phyloP scores from a whole-genome alignment of 1,140 invertebrate genomes.

The Maconellicoccus hirsutus region DNA sequence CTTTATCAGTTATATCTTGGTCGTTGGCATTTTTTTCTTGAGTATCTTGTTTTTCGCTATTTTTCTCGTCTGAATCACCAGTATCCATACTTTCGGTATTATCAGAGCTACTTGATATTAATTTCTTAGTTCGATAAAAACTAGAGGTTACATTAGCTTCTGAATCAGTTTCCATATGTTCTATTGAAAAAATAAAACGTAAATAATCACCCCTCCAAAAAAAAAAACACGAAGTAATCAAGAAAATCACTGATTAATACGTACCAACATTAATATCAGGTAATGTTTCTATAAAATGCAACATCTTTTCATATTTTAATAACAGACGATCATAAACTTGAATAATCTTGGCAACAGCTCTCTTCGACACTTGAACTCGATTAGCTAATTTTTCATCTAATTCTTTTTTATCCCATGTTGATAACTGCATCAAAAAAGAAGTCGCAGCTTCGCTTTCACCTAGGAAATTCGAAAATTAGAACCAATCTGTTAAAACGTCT shows the following conservation, averaged over 20 bases:
- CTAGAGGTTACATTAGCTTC: neutral
- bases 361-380: conserved; percentile 79
- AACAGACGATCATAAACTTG: conserved; percentile 91
- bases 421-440: conserved; percentile 90
- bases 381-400: conserved; percentile 90
- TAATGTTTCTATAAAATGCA: conserved; percentile 31
- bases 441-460: conserved; percentile 95
- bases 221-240: no score
- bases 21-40: neutral
- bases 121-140: neutral
- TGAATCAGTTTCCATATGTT: neutral
- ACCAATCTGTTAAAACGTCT: no score
- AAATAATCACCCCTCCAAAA: no score
- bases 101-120: neutral
- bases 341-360: conserved; percentile 89
- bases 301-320: conserved; percentile 86
- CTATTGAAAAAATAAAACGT: neutral
- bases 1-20: neutral
- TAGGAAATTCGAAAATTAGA: conserved; percentile 33
- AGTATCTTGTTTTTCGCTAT: neutral
- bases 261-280: neutral
- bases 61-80: neutral
- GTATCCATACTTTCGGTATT: neutral
- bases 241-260: neutral
- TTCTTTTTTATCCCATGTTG: conserved; percentile 96